Conservation (phyloP, 2,888 invertebrate species). For the Neocrepidodera transversa region DNA sequence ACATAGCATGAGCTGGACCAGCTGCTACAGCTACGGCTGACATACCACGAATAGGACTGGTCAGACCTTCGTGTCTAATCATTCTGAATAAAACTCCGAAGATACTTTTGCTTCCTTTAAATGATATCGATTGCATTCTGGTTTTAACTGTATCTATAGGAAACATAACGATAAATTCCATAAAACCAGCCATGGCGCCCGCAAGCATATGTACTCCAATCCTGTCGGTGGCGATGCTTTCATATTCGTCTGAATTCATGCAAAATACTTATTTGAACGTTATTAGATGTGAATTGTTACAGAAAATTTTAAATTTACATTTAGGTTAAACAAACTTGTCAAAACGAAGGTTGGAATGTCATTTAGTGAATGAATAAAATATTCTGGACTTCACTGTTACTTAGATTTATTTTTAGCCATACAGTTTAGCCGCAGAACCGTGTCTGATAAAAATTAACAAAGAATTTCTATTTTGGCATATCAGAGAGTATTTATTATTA, state of each 20-base stretch:
- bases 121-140: constrained; percentile 9
- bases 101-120: constrained; percentile 2
- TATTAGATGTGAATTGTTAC: not conserved
- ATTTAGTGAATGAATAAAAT: too few species aligned
- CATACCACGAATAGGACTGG: not conserved
- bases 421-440: not conserved
- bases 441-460: not conserved
- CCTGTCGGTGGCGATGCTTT: not conserved
- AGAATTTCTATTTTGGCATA: not conserved
- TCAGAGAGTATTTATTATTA: not conserved
- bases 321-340: too few species aligned
- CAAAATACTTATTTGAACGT: not conserved
- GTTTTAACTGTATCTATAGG: constrained; percentile 13
- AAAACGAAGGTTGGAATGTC: too few species aligned
- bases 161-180: constrained; percentile 8
- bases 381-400: too few species aligned
- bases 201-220: not conserved
- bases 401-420: not conserved
- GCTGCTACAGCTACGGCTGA: constrained; percentile 1
- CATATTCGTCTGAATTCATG: constrained; percentile 10
- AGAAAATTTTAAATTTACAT: not conserved
- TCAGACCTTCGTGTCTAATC: not conserved
- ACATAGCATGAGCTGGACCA: constrained; percentile 6
- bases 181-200: constrained; percentile 12
- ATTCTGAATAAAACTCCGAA: not conserved